These are phyloP conservation scores for Sclerurus mexicanus DNA, from an alignment of 2,113 vertebrate species.

Conservation along the genomic window DNA sequence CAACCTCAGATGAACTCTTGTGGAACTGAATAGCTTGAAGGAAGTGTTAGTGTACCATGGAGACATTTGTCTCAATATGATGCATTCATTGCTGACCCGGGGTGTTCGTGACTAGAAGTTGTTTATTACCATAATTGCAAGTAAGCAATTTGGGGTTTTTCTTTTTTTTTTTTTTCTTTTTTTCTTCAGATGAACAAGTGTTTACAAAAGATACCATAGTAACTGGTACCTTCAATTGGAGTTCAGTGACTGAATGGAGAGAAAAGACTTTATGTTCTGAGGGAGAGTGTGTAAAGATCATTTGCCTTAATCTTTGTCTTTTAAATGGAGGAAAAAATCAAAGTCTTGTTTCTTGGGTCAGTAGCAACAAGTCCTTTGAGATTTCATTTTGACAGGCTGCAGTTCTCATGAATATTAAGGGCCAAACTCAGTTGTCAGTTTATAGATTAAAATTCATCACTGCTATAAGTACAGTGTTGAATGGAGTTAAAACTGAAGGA, in stretches of 20 bases:
- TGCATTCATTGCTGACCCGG: conserved; percentile 14
- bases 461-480: background rate
- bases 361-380: background rate
- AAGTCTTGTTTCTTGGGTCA: background rate
- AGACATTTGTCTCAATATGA: conserved; percentile 4
- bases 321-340: background rate
- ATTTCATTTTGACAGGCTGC: background rate
- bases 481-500: background rate
- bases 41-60: background rate
- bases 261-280: background rate
- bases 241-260: conserved; percentile 1
- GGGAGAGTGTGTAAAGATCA: background rate
- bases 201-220: conserved; percentile 47
- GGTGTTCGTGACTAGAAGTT: background rate
- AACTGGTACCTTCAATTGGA: background rate
- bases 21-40: conserved; percentile 50
- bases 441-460: background rate
- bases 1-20: conserved; percentile 47
- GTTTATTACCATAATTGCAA: conserved; percentile 2
- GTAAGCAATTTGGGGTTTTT: background rate
- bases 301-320: conserved; percentile 15
- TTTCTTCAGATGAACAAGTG: background rate
- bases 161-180: fast-evolving
- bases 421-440: background rate
- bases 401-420: background rate